Evolutionary conservation across 2,797 vertebrate genomes (phyloP).

Genomic region (Dicrostonyx torquatus): DNA sequence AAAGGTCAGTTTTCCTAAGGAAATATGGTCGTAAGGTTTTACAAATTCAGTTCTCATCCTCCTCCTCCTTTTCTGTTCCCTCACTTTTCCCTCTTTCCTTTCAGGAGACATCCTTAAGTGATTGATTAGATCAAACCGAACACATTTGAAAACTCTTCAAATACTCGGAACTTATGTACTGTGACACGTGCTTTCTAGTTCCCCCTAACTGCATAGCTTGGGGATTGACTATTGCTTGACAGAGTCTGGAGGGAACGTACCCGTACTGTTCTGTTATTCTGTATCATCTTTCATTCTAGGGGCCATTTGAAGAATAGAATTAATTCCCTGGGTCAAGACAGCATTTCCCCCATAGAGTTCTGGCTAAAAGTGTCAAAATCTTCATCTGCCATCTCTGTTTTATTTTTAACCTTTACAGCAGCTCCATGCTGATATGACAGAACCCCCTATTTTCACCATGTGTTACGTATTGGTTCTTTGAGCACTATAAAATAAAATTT

Average conservation of each 20-base stretch:
- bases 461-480: background rate
- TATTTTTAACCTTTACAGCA: background rate
- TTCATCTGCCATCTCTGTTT: background rate
- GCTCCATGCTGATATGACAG: background rate
- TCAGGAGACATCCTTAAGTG: conserved; percentile 23
- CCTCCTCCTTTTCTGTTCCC: background rate
- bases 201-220: background rate
- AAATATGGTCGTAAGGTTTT: background rate
- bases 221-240: background rate
- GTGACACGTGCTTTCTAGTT: background rate
- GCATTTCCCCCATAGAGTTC: background rate
- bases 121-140: background rate
- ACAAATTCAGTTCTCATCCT: background rate
- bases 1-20: conserved; percentile 41
- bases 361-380: background rate
- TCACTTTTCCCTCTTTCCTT: background rate
- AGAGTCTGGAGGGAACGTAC: background rate
- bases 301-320: background rate
- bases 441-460: background rate
- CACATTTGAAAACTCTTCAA: background rate
- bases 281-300: background rate
- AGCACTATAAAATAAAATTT: background rate
- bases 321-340: background rate
- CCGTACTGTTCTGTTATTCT: background rate
- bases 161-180: background rate